These are phyloP conservation scores for Heliothis subflexa DNA, from an alignment of 1,140 invertebrate species.

Conservation along the genomic window DNA sequence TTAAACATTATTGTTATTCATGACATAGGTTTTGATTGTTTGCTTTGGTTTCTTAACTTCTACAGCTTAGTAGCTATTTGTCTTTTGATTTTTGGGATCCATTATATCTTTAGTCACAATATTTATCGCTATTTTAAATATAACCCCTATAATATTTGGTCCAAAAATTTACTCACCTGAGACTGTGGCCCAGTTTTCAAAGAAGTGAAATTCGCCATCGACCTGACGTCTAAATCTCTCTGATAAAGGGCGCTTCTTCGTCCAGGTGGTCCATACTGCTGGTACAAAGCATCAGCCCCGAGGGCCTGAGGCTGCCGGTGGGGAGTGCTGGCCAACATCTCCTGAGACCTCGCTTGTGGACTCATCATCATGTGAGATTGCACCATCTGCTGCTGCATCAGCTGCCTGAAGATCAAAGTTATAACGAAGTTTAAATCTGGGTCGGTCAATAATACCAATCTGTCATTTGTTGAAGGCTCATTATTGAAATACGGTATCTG, in stretches of 20 bases:
- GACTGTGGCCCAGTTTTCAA: slow-evolving; percentile 75
- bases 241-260: slow-evolving; percentile 79
- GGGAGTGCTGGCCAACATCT: slow-evolving; percentile 84
- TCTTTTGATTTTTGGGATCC: too few relatives aligned
- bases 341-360: slow-evolving; percentile 86
- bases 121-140: too few relatives aligned
- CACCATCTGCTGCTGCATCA: slow-evolving; percentile 88
- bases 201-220: slow-evolving; percentile 82
- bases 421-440: background rate
- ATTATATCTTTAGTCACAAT: too few relatives aligned
- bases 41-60: too few relatives aligned
- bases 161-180: slow-evolving; percentile 61
- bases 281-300: slow-evolving; percentile 79
- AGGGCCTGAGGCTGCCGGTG: slow-evolving; percentile 76
- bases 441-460: background rate
- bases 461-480: slow-evolving; percentile 12
- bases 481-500: background rate
- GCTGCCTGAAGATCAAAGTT: slow-evolving; percentile 72
- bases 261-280: slow-evolving; percentile 79
- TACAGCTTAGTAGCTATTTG: too few relatives aligned
- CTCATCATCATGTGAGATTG: slow-evolving; percentile 82
- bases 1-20: too few relatives aligned
- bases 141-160: too few relatives aligned
- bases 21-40: too few relatives aligned
- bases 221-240: slow-evolving; percentile 75